These are phyloP conservation scores for Pentamera pediparva DNA, from an alignment of 53 echinoderm and acorn worm genomes.

Conservation along the genomic window DNA sequence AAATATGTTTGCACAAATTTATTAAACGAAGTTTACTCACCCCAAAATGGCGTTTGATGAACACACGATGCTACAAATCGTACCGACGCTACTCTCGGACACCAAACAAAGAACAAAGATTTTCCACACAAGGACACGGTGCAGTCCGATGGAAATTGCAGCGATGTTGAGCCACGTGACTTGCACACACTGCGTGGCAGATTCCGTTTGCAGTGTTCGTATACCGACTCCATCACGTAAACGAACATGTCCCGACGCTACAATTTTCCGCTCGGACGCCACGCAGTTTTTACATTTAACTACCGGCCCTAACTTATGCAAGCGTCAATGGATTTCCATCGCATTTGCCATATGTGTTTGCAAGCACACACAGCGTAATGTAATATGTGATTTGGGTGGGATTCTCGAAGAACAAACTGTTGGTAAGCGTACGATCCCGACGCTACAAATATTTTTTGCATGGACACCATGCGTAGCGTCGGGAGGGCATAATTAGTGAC, in stretches of 20 bases:
- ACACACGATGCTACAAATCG: conserved; percentile 7
- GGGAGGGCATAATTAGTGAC: conserved; percentile 14
- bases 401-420: background rate
- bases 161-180: conserved; percentile 1
- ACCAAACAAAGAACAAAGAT: background rate
- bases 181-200: conserved; percentile 5
- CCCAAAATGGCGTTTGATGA: background rate
- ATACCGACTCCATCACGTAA: background rate
- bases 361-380: background rate
- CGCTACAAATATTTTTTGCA: background rate
- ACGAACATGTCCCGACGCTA: background rate
- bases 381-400: background rate
- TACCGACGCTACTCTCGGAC: conserved; percentile 6
- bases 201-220: background rate
- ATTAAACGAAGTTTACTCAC: background rate
- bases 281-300: conserved; percentile 6
- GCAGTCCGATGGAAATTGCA: background rate
- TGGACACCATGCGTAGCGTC: conserved; percentile 21
- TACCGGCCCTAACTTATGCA: background rate
- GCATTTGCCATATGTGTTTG: background rate
- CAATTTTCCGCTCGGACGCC: conserved; percentile 6
- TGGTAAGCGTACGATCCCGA: background rate
- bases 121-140: background rate
- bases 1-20: background rate
- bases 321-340: background rate